Percentiles rank a stretch among this genome's conserved stretches.
Evolutionary conservation across 2,797 vertebrate genomes (phyloP).

Genomic region (Garrulus glandarius): DNA sequence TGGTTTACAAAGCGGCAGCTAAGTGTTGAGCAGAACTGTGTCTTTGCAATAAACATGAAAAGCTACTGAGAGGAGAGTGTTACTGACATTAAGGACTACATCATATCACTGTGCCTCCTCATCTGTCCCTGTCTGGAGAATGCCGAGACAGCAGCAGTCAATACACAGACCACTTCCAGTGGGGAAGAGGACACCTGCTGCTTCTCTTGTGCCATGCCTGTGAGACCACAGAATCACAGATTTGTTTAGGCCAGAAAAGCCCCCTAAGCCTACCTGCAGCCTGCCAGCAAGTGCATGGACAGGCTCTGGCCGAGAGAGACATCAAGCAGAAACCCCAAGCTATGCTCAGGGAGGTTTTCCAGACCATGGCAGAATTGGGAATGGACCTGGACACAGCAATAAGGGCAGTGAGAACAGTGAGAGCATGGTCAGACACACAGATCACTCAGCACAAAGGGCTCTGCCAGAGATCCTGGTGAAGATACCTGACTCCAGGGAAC

Average conservation of each 20-base stretch:
- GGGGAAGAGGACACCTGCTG: not conserved
- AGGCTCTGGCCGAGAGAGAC: not conserved
- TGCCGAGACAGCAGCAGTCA: not conserved
- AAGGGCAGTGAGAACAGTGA: not conserved
- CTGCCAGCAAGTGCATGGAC: rapidly evolving
- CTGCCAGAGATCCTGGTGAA: not conserved
- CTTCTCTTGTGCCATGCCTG: rapidly evolving
- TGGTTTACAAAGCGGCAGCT: not conserved
- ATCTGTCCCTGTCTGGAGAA: not conserved
- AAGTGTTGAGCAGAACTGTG: not conserved
- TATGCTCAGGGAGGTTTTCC: not conserved
- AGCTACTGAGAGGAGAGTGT: not conserved
- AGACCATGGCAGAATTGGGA: not conserved
- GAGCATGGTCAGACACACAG: not conserved
- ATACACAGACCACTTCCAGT: rapidly evolving
- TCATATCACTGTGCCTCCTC: not conserved
- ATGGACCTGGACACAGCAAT: not conserved
- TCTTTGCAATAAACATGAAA: not conserved
- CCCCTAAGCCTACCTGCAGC: not conserved
- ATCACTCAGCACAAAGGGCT: not conserved
- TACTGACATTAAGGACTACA: not conserved
- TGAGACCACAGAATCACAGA: not conserved
- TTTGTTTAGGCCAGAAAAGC: rapidly evolving
- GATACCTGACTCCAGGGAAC: not conserved
- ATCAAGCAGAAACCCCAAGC: not conserved